These are phyloP conservation scores for Apis florea DNA, from an alignment of 1,140 invertebrate genomes.

Conservation along the genomic window DNA sequence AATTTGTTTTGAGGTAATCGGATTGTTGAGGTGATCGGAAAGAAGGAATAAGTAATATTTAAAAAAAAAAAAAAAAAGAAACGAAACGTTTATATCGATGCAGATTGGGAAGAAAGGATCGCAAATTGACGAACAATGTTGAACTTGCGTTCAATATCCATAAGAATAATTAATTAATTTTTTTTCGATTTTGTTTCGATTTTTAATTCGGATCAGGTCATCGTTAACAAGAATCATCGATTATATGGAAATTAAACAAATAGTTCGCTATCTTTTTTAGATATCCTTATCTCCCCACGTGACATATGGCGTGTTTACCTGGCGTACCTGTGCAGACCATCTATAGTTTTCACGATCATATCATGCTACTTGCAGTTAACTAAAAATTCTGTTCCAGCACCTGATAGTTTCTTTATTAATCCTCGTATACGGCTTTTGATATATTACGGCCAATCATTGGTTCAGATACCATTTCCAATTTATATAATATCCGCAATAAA, in stretches of 20 bases:
- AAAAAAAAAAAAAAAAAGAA: no score
- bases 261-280: neutral
- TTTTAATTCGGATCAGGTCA: neutral
- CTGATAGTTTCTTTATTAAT: neutral
- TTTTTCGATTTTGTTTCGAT: no score
- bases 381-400: conserved; percentile 39
- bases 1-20: no score
- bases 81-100: no score
- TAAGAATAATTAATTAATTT: no score
- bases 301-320: conserved; percentile 43
- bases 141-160: no score
- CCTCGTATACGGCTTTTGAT: neutral
- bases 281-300: conserved; percentile 20
- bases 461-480: neutral
- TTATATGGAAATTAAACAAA: neutral
- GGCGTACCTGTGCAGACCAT: neutral
- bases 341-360: conserved; percentile 24
- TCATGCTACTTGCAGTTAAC: neutral
- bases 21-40: no score
- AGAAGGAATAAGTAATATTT: no score
- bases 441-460: neutral
- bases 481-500: no score
- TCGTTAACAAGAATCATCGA: neutral
- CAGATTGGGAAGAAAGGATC: no score
- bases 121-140: no score